Conservation (phyloP, 2,797 vertebrate species). For the Acipenser transmontanus region DNA sequence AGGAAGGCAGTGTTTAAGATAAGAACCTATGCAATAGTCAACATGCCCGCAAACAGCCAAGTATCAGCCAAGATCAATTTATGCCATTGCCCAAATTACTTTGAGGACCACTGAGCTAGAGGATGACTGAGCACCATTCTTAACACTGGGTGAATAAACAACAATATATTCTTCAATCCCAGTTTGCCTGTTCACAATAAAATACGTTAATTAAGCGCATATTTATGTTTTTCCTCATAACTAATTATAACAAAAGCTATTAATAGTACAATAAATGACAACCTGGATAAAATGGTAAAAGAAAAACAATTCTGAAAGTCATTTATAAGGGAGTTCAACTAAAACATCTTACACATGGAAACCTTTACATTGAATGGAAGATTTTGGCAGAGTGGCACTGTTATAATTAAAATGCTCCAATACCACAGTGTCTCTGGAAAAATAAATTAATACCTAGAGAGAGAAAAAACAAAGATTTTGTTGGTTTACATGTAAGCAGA, state of each 20-base stretch:
- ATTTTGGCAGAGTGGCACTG: conserved; percentile 88
- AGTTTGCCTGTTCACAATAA: conserved; percentile 65
- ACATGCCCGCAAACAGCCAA: too few species aligned
- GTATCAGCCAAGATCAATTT: too few species aligned
- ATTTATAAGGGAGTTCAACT: too few species aligned
- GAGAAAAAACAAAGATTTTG: neutral
- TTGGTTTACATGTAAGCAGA: too few species aligned
- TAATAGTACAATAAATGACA: too few species aligned
- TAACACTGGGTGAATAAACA: conserved; percentile 94
- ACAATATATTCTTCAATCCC: conserved; percentile 79
- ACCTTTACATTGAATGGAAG: conserved; percentile 79
- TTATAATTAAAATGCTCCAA: conserved; percentile 89
- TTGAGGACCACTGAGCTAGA: too few species aligned
- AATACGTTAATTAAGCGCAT: neutral
- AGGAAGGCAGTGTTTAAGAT: too few species aligned
- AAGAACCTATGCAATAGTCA: too few species aligned
- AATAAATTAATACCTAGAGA: conserved; percentile 85
- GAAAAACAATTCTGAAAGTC: too few species aligned
- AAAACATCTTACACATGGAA: neutral
- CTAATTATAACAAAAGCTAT: neutral
- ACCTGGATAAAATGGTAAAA: too few species aligned
- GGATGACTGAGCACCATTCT: conserved; percentile 31
- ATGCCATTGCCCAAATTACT: too few species aligned
- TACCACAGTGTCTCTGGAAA: conserved; percentile 88
- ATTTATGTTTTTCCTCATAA: neutral